Conservation (phyloP, 2,888 invertebrate species). For the Drosophila helvetica region DNA sequence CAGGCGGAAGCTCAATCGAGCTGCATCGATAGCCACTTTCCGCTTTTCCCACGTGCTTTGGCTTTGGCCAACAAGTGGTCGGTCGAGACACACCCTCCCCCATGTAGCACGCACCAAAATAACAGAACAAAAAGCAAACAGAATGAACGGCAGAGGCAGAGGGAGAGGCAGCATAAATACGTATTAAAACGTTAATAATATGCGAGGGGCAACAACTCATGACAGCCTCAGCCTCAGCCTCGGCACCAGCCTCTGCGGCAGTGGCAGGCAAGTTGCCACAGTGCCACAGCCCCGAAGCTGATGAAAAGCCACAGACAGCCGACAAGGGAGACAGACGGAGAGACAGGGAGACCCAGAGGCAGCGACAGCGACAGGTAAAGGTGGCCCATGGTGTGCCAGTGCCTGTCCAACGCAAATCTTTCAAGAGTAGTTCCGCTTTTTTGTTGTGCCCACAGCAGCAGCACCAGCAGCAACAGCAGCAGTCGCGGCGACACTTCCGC, state of each 20-base stretch:
- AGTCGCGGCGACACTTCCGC: conserved; percentile 46
- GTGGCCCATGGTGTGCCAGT: conserved; percentile 13
- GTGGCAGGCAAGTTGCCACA: conserved; percentile 29
- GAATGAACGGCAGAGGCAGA: conserved; percentile 16
- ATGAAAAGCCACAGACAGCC: conserved; percentile 54
- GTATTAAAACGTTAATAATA: conserved; percentile 72
- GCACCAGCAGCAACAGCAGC: too few relatives aligned
- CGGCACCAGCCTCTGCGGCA: conserved; percentile 14
- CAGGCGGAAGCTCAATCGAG: conserved; percentile 55
- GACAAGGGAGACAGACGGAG: conserved; percentile 27
- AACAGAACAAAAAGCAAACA: conserved; percentile 29
- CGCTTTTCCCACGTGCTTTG: conserved; percentile 65
- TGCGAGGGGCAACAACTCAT: conserved; percentile 59
- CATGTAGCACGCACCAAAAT: conserved; percentile 72
- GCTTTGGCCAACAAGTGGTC: conserved; percentile 67
- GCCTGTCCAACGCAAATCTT: conserved; percentile 77
- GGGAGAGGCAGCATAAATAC: conserved; percentile 52
- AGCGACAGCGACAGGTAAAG: conserved; percentile 55
- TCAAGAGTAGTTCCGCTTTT: conserved; percentile 84
- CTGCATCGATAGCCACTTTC: conserved; percentile 35
- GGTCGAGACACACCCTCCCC: conserved; percentile 61
- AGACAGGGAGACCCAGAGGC: conserved; percentile 35
- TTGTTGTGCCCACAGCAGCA: conserved; percentile 61
- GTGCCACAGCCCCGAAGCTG: conserved; percentile 53
- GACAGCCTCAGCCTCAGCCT: conserved; percentile 43